These are phyloP conservation scores for Haemorhous mexicanus DNA, from an alignment of 2,113 vertebrate genomes.

Conservation along the genomic window DNA sequence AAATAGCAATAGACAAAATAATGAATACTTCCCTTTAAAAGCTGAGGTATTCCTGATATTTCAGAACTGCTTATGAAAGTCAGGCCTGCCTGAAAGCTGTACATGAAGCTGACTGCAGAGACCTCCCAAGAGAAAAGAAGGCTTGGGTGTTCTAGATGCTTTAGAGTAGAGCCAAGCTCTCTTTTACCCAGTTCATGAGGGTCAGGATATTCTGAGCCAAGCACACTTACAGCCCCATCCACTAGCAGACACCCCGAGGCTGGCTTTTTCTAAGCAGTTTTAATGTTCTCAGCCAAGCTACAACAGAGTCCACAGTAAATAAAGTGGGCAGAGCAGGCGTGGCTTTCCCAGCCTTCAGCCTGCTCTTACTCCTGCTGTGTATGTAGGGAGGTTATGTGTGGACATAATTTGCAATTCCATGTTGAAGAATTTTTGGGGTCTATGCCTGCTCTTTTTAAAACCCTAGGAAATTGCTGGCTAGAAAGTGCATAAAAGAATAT, in stretches of 20 bases:
- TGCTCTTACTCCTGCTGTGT: not conserved
- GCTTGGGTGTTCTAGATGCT: not conserved
- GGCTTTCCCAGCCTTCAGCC: constrained; percentile 24
- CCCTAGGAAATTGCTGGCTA: not conserved
- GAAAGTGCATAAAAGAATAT: not conserved
- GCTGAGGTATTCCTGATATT: not conserved
- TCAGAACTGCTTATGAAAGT: not conserved
- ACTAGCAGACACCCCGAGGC: not conserved
- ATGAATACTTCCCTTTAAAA: not conserved
- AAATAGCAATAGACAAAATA: not conserved
- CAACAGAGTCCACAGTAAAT: not conserved
- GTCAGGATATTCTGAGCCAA: not conserved
- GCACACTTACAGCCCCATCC: not conserved
- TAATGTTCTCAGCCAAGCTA: not conserved
- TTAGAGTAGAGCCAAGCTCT: not conserved
- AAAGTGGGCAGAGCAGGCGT: not conserved
- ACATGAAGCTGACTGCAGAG: not conserved
- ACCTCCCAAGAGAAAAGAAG: not conserved
- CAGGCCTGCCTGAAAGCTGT: not conserved
- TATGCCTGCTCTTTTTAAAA: not conserved
- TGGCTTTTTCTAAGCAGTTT: not conserved
- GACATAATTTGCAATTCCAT: not conserved
- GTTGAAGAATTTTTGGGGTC: not conserved
- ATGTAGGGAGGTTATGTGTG: not conserved
- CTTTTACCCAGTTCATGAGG: not conserved